Evolutionary conservation across 1,140 invertebrate species (phyloP), one percentile per base, ranked within the genome.

Genomic region (Drosophila arawakana): DNA sequence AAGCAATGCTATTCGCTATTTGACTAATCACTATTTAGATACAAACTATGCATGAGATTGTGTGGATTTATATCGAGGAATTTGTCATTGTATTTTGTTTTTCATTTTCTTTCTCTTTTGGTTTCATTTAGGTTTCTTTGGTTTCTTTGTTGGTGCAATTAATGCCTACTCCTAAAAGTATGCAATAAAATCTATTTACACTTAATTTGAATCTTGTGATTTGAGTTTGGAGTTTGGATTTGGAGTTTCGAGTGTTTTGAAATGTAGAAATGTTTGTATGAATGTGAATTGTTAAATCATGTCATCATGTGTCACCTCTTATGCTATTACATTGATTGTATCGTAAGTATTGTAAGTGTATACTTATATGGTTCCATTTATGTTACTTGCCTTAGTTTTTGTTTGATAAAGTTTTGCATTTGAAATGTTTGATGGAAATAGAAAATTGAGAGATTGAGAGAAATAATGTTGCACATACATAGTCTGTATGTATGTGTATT

Each of bases 141-240:
- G 13, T 69, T 44, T 11, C 21, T 61, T 62, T 73, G 67, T 84
- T 90, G 81, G 84, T 89, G 84, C 84, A 78, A 75, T 89, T 80
- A 41, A 37, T 69, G 35, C 49, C 66, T 78, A 75, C 72, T 46
- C 73, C 78, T 90, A 84, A 73, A 71, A 84, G 75, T 89, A 84
- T 79, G 78, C 78, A 81, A 73, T 89, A 89, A 89, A 89, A 89
- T 90, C 84, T 89, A 89, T 89, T n/a, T 89, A 89, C 84, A 89
- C 66, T 89, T 67, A 47, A 77, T 46, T 61, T 54, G 50, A 54
- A 13, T 54, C 15, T 37, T 34, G n/a, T 30, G 25, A 30, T 30
- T 30, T 30, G 25, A 30, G 25, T 30, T 30, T 30, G 25, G 25
- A 30, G 25, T 30, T 30, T 21, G 1, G 18, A 21, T 21, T 21